Percentiles rank a stretch among this genome's conserved stretches.
Evolutionary conservation across 2,797 vertebrate genomes (phyloP).

Genomic region (Loris lydekkerianus): DNA sequence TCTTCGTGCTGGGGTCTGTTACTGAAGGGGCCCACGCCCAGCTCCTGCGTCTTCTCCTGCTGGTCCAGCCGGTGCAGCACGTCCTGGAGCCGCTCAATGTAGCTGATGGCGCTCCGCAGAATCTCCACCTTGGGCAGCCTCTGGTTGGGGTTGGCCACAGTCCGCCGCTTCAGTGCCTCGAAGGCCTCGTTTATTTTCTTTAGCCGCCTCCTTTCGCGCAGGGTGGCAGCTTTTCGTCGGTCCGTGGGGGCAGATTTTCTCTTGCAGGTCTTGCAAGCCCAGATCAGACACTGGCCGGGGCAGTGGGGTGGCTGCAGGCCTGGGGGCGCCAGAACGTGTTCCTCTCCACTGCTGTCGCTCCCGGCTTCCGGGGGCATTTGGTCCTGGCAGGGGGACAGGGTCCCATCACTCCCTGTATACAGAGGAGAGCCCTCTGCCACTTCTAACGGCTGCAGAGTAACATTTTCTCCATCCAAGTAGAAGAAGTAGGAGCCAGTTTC

Average conservation of each 20-base stretch:
- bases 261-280: conserved; percentile 99
- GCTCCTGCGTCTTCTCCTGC: conserved; percentile 92
- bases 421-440: conserved; percentile 95
- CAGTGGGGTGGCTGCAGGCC: conserved; percentile 95
- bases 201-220: conserved; percentile 95
- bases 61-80: conserved; percentile 95
- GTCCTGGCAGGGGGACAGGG: conserved; percentile 94
- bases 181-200: conserved; percentile 99
- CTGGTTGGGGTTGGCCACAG: conserved; percentile 97
- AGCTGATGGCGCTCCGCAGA: conserved; percentile 97
- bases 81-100: conserved; percentile 97
- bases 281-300: conserved; percentile 97
- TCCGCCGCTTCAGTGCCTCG: conserved; percentile 96
- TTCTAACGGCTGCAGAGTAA: conserved; percentile 95
- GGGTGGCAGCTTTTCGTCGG: conserved; percentile 96
- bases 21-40: conserved; percentile 88
- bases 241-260: conserved; percentile 96
- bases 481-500: conserved; percentile 99
- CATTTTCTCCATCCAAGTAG: conserved; percentile 96
- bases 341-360: conserved; percentile 96
- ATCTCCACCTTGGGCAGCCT: conserved; percentile 99
- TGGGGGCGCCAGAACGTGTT: conserved; percentile 96
- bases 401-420: conserved; percentile 94
- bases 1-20: conserved; percentile 89
- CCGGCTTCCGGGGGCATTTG: conserved; percentile 92